A percentile compares a stretch with the other conserved stretches of the same genome.
These are phyloP conservation scores for Masticophis lateralis DNA, from an alignment of 2,797 vertebrate genomes.

Conservation along the genomic window DNA sequence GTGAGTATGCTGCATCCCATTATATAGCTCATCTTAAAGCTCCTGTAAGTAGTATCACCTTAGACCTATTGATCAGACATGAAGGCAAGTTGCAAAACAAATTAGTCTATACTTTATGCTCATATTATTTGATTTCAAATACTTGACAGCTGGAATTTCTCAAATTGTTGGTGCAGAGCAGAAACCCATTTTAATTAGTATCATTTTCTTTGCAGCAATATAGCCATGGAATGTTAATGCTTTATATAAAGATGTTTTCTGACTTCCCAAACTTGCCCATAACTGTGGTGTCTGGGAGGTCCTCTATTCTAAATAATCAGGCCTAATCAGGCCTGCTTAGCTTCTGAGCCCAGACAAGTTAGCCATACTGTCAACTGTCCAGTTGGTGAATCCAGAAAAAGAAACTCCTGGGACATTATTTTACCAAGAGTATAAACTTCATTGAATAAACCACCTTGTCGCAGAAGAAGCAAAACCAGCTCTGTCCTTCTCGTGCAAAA, in stretches of 20 bases:
- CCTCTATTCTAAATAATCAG: neutral
- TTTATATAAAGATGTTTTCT: neutral
- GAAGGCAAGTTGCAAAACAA: neutral
- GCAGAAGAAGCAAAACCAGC: no score
- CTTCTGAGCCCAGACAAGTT: neutral
- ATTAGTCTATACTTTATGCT: neutral
- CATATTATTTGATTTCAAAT: neutral
- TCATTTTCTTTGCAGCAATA: neutral
- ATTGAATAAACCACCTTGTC: no score
- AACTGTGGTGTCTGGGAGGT: neutral
- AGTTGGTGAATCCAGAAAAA: no score
- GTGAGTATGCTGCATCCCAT: neutral
- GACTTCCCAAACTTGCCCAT: neutral
- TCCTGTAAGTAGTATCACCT: neutral
- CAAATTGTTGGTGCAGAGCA: neutral
- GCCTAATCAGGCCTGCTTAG: neutral
- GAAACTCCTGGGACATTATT: no score
- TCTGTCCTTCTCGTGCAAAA: no score
- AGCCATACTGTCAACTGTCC: neutral
- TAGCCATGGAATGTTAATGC: neutral
- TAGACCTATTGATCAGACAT: neutral
- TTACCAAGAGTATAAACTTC: no score
- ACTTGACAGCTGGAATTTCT: neutral
- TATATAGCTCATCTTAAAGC: neutral
- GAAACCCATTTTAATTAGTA: neutral